Evolutionary conservation across 2,888 invertebrate species (phyloP), one percentile per base, ranked within the genome.

Genomic region (Ptycholaimellus sp.): DNA sequence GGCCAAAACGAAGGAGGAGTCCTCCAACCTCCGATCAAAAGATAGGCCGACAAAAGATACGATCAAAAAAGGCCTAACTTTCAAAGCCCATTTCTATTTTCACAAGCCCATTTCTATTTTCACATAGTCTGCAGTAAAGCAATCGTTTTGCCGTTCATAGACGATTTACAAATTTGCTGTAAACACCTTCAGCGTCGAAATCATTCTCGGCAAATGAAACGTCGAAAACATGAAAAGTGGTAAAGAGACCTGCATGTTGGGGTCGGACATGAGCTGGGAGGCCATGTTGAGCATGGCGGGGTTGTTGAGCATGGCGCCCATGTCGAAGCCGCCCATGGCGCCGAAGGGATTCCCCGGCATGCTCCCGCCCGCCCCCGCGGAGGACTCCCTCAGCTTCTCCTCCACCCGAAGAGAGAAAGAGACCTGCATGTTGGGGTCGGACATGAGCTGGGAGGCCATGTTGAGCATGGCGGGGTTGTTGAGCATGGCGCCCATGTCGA

Each of bases 281-380:
- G 80, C 79, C 73, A 81, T 76, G 49, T 72, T 74, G 58, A 81
- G 69, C 42, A 85, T 65, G 14, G 73, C 71, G 3, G 81, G 80
- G 59, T 81, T 80, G 52, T 70, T 74, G 38, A 82, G 65, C 40
- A 82, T 60, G 6, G 37, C 42, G 9, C 42, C 46, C 30, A 52
- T 35, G 36, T 47, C 48, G 18, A 46, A 44, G 42, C 45, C 40
- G n/a, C 51, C 48, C n/a, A 34, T 34, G 19, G 32, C 21, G 34
- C 42, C 37, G 32, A 36, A 25, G n/a, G n/a, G n/a, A n/a, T n/a
- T n/a, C n/a, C n/a, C n/a, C n/a, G n/a, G n/a, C n/a, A n/a, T n/a
- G n/a, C n/a, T n/a, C n/a, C n/a, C n/a, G n/a, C n/a, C n/a, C n/a
- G n/a, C n/a, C n/a, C n/a, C n/a, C n/a, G n/a, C n/a, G n/a, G n/a